Base-by-base conservation (phyloP, 1,140 invertebrate genomes). In the Brachionus plicatilis region DNA sequence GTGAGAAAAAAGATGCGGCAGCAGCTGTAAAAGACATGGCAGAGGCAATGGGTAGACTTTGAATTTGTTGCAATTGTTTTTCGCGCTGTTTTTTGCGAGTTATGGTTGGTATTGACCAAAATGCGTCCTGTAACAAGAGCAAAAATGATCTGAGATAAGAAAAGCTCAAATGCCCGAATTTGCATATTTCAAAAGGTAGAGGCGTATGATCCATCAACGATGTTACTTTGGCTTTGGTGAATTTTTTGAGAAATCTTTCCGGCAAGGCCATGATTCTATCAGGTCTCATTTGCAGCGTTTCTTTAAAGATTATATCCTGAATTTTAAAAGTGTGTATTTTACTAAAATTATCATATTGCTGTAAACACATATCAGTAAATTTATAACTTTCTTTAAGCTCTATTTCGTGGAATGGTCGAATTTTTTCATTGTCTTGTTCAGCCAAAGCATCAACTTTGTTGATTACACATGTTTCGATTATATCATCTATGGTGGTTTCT, bases 321-420 rank as follows among this genome's bases (percentile, higher is more conserved):
- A 99, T 90, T 90, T 99, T 99, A 14, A 98, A 92, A 0, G 97
- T 99, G 90, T 99, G 98, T 86, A 99, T 99, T 91, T 99, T 99
- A 4, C 96, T 96, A 89, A 94, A 99, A 87, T 97, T 94, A 91
- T 99, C 97, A 89, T 95, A 98, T 89, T 98, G 96, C 90, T 98
- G 96, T 29, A 96, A 94, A n/a, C 93, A 93, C 88, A 90, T 95
- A 83, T 91, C 90, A 72, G 90, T 91, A 27, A 91, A 82, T 12
- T 94, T 96, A 88, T 97, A 97, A 87, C 94, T 96, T 6, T 95
- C 93, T 88, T 97, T 94, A 45, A 98, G 90, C 0, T 95, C 95
- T 60, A 98, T 91, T 91, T 98, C 90, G 12, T 82, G 79, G 33
- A 82, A 82, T 45, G 79, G 53, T 20, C 17, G 37, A 20, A 82